A percentile compares a stretch with the other conserved stretches of the same genome.
These are phyloP conservation scores for Strix occidentalis DNA, from an alignment of 2,797 vertebrate genomes.

Conservation along the genomic window DNA sequence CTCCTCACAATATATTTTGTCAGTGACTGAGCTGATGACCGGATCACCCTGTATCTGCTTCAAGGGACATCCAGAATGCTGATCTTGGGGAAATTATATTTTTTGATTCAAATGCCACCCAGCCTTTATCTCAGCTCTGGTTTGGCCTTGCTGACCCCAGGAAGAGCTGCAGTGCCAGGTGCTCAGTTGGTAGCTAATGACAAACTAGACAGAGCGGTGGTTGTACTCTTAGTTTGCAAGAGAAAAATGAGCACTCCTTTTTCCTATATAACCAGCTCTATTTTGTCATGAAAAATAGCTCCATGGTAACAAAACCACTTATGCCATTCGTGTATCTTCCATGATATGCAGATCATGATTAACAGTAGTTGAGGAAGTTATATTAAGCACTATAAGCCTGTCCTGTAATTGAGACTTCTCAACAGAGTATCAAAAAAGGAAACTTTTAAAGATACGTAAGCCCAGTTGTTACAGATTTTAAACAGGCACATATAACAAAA, in stretches of 20 bases:
- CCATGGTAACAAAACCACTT: not conserved
- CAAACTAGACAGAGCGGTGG: not conserved
- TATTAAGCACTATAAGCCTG: not conserved
- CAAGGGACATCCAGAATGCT: not conserved
- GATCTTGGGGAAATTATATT: not conserved
- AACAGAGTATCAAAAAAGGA: not conserved
- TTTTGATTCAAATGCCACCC: not conserved
- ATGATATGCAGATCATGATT: not conserved
- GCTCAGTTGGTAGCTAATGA: not conserved
- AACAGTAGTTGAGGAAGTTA: not conserved
- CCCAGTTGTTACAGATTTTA: not conserved
- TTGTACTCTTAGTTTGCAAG: not conserved
- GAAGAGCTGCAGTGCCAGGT: not conserved
- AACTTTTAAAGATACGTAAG: not conserved
- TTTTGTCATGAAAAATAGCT: slow-evolving; percentile 11
- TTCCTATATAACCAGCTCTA: not conserved
- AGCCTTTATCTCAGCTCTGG: not conserved
- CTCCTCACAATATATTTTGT: not conserved
- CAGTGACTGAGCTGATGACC: not conserved
- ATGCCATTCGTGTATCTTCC: not conserved
- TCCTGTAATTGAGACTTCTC: not conserved
- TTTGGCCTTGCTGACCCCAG: not conserved
- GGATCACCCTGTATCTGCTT: not conserved
- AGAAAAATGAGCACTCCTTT: not conserved
- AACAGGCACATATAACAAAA: not conserved